These are phyloP conservation scores for Pseudomugil tenellus DNA, from an alignment of 2,797 vertebrate species.

Conservation along the genomic window DNA sequence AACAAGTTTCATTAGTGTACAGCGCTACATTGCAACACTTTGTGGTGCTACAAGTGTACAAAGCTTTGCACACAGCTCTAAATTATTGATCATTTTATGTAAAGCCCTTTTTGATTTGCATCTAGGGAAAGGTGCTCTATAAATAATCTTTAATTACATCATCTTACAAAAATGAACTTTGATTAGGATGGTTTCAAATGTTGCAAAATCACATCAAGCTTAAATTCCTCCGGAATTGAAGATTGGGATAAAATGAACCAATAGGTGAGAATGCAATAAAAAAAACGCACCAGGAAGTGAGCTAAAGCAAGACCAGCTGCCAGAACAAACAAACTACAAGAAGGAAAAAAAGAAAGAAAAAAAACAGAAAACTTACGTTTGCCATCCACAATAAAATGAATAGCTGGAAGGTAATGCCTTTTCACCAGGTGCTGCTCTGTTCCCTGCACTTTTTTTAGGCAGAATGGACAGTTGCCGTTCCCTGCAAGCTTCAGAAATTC, in stretches of 20 bases:
- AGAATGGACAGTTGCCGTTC: constrained; percentile 31
- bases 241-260: not conserved
- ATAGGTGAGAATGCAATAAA: not conserved
- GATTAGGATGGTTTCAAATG: no score
- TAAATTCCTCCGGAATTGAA: not conserved
- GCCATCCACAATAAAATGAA: constrained; percentile 23
- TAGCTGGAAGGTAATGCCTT: constrained; percentile 29
- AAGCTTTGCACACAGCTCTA: no score
- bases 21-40: no score
- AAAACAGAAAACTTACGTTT: constrained; percentile 23
- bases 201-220: no score
- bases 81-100: no score
- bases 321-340: not conserved
- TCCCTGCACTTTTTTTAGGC: constrained; percentile 23
- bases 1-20: no score
- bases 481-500: constrained; percentile 29
- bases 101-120: no score
- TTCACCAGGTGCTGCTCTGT: constrained; percentile 30
- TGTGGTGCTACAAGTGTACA: no score
- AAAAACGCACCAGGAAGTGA: not conserved
- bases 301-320: not conserved
- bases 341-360: no score
- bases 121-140: no score
- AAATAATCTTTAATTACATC: no score
- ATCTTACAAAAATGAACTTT: no score